Conservation (phyloP, 2,113 vertebrate species). For the Syngnathus typhle region DNA sequence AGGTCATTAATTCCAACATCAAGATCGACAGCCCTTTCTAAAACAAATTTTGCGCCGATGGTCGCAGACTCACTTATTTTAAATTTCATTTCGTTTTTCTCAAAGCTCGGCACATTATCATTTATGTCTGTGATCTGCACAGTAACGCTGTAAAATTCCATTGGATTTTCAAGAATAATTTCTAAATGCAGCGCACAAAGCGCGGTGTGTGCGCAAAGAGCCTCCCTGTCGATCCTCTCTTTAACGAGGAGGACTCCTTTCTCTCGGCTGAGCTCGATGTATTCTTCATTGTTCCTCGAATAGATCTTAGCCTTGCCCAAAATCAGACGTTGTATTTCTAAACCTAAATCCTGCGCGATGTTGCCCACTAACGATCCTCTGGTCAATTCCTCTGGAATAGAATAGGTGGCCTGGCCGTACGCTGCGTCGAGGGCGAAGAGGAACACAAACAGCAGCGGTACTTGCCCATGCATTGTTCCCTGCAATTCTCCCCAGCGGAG, state of each 20-base stretch:
- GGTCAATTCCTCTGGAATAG: slow-evolving; percentile 13
- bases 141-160: slow-evolving; percentile 62
- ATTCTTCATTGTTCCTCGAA: slow-evolving; percentile 41
- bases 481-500: not conserved
- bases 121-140: slow-evolving; percentile 74
- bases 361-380: slow-evolving; percentile 11
- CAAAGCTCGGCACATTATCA: slow-evolving; percentile 69
- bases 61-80: slow-evolving; percentile 67
- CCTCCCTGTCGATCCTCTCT: slow-evolving; percentile 40
- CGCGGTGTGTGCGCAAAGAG: slow-evolving; percentile 53
- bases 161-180: slow-evolving; percentile 35
- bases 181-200: slow-evolving; percentile 64
- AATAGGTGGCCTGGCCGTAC: slow-evolving; percentile 14
- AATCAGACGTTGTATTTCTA: not conserved
- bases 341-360: slow-evolving; percentile 10
- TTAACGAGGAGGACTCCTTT: slow-evolving; percentile 61
- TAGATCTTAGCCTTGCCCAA: slow-evolving; percentile 4
- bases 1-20: slow-evolving; percentile 70
- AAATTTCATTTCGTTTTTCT: slow-evolving; percentile 54
- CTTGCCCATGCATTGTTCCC: slow-evolving; percentile 18
- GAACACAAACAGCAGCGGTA: slow-evolving; percentile 3
- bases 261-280: slow-evolving; percentile 60
- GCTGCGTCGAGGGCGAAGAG: slow-evolving; percentile 1
- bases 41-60: slow-evolving; percentile 61
- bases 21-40: slow-evolving; percentile 65